Evolutionary conservation across 2,888 invertebrate species (phyloP).

Genomic region (Dicranocentrus wangi): DNA sequence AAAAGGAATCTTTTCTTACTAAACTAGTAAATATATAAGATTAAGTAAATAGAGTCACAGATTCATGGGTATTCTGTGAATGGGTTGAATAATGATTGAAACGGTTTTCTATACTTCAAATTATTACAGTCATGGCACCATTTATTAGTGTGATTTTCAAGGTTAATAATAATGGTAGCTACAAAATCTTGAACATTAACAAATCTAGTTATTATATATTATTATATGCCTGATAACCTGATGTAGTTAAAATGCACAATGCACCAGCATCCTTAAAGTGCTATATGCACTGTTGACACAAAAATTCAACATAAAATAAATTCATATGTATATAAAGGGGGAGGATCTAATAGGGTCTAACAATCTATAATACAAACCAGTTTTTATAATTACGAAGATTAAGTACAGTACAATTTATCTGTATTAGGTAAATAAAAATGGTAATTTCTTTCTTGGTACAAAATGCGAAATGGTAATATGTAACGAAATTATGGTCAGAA

Average conservation of each 20-base stretch:
- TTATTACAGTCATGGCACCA: constrained; percentile 57
- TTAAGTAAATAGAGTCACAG: no score
- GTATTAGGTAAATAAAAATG: not conserved
- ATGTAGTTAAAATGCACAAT: not conserved
- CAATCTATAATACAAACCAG: constrained; percentile 12
- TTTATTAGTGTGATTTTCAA: constrained; percentile 46
- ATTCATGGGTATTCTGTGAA: no score
- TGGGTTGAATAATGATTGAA: no score
- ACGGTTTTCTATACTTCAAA: not conserved
- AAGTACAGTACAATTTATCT: not conserved
- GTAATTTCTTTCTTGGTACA: not conserved
- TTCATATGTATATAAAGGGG: constrained; percentile 12
- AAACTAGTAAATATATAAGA: no score
- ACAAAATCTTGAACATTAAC: constrained; percentile 15
- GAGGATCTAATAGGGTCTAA: constrained; percentile 15
- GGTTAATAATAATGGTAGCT: constrained; percentile 18
- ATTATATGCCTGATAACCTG: not conserved
- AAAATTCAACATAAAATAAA: constrained; percentile 6
- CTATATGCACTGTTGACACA: not conserved
- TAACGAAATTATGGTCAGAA: not conserved
- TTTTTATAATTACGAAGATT: not conserved
- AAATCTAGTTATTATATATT: not conserved
- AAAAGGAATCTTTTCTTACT: no score
- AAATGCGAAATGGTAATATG: not conserved
- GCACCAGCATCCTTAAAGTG: constrained; percentile 13